Conservation (phyloP, 2,888 invertebrate species). For the Diadegma fenestrale region DNA sequence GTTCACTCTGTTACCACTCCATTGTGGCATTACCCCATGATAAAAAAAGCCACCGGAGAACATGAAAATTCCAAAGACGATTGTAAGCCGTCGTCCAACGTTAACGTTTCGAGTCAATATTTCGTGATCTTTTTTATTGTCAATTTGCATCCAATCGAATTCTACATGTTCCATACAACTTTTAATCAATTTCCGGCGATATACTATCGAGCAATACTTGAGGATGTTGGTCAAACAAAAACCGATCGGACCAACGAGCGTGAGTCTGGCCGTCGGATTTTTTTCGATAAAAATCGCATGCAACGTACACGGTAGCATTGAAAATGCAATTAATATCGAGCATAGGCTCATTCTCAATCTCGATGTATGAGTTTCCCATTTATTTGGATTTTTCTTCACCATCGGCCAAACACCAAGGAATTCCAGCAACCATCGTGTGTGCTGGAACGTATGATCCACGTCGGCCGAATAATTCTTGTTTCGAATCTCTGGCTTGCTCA, state of each 20-base stretch:
- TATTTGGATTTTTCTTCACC: conserved; percentile 44
- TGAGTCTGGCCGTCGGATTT: conserved; percentile 25
- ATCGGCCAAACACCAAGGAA: conserved; percentile 57
- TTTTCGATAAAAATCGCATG: conserved; percentile 47
- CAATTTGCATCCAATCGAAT: conserved; percentile 60
- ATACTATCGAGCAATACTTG: conserved; percentile 53
- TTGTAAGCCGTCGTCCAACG: conserved; percentile 44
- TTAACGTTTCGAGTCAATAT: conserved; percentile 59
- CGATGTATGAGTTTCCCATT: conserved; percentile 18
- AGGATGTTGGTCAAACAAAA: conserved; percentile 47
- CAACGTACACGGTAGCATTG: conserved; percentile 43
- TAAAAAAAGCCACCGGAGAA: conserved; percentile 53
- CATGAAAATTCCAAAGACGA: conserved; percentile 54
- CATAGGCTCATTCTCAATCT: conserved; percentile 8
- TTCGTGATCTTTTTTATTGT: conserved; percentile 60
- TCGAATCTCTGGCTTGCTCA: neutral
- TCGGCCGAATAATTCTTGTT: conserved; percentile 36
- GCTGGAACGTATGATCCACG: conserved; percentile 13
- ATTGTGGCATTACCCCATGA: conserved; percentile 51
- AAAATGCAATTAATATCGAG: conserved; percentile 25
- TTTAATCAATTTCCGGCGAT: conserved; percentile 32
- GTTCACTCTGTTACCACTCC: conserved; percentile 40
- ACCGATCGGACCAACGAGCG: conserved; percentile 51
- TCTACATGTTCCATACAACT: conserved; percentile 53
- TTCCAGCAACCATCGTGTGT: conserved; percentile 34